Conservation (phyloP, 1,140 invertebrate species). For the Zaprionus davidi region DNA sequence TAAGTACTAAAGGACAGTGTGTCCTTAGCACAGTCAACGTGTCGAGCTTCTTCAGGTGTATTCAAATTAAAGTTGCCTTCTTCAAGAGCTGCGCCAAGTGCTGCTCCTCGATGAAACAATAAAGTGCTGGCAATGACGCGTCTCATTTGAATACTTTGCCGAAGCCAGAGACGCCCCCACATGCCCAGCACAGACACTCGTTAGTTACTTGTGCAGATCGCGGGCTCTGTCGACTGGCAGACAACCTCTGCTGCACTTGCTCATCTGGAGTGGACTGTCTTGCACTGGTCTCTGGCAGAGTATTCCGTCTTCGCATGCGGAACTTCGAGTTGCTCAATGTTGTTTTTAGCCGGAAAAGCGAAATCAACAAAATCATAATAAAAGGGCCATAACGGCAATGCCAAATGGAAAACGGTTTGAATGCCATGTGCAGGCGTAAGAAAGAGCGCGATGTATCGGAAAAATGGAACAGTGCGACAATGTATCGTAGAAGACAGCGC, state of each 20-base stretch:
- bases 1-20: neutral
- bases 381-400: conserved; percentile 59
- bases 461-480: conserved; percentile 31
- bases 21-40: neutral
- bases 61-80: conserved; percentile 49
- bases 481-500: conserved; percentile 18
- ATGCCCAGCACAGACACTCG: conserved; percentile 12
- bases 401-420: conserved; percentile 54
- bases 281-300: neutral
- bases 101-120: conserved; percentile 4
- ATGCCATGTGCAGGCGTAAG: neutral
- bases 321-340: conserved; percentile 4
- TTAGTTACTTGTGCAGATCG: neutral
- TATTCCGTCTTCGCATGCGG: conserved; percentile 11
- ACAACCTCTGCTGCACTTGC: neutral
- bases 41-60: conserved; percentile 20
- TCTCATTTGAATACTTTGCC: conserved; percentile 57
- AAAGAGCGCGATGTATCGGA: conserved; percentile 17
- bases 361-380: conserved; percentile 81
- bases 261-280: neutral
- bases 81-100: conserved; percentile 17
- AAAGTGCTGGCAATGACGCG: conserved; percentile 57
- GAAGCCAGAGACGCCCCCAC: neutral
- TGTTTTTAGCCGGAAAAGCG: conserved; percentile 48
- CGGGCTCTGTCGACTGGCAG: neutral